Base-by-base conservation (phyloP, 2,888 invertebrate genomes). In the Shargacucullia verbasci region DNA sequence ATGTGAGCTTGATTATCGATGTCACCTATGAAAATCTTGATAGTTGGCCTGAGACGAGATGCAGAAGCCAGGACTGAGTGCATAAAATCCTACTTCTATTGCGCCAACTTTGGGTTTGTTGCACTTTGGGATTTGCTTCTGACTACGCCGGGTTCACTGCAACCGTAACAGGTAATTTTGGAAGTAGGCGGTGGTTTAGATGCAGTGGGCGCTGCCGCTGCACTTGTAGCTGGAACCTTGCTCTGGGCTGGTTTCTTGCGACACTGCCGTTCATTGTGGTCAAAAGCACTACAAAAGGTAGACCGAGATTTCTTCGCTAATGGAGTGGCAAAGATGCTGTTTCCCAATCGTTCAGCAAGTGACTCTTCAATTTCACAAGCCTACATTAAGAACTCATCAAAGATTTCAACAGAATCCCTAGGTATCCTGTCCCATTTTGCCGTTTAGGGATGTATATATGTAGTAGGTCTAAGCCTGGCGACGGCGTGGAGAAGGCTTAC, bases 101-200 rank as follows among this genome's bases (percentile, higher is more conserved):
- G 55, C 35, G 6, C 47, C 41, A 20, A 55, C 11, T 3, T 48
- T 48, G 0, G 0, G 5, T 3, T 9, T 41, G 0, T 2, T 55
- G 25, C 55, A 55, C 9, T 41, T 55, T 0, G 27, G 47, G 11
- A 55, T 48, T 48, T 55, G 2, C 35, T 55, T 2, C 31, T 35
- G 2, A 56, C 43, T 48, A 48, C 31, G 13, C 55, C 55, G 2
- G 55, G 55, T 7, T 48, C 37, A 12, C 55, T 47, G 8, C 37
- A 56, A 5, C 55, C 48, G 1, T 55, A 55, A 12, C 48, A 55
- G 0, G 35, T 46, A 8, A 46, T 45, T 44, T 12, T 27, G 9
- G 0, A 29, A 1, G 11, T 7, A 3, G 40, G 14, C 31, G 47
- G 2, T 41, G 40, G 29, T 10, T 6, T 29, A 10, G 29, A 1